phyloP scores from a whole-genome alignment of 2,888 invertebrate species.

The Pegoplata infirma region DNA sequence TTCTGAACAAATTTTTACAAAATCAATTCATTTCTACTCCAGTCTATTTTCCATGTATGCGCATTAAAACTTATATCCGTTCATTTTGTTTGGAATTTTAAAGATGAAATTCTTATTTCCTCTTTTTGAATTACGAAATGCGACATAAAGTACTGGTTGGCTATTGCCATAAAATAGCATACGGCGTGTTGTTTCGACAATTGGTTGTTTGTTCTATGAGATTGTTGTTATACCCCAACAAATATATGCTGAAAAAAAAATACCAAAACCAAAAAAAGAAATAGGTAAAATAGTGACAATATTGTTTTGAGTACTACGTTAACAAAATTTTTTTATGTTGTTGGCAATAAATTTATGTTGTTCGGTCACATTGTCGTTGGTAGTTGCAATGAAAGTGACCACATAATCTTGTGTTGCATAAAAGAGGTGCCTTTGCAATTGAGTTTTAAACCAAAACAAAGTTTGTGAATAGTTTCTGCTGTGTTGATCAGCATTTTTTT shows the following conservation, averaged over 20 bases:
- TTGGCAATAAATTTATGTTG: slow-evolving; percentile 54
- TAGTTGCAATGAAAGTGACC: slow-evolving; percentile 17
- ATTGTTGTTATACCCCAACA: not conserved
- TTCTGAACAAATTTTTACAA: too few relatives aligned
- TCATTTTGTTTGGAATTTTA: not conserved
- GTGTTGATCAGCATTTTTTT: slow-evolving; percentile 24
- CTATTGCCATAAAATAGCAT: too few relatives aligned
- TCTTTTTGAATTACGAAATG: not conserved
- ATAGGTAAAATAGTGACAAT: slow-evolving; percentile 51
- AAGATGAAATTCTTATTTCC: not conserved
- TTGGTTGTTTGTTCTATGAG: not conserved
- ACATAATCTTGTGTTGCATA: slow-evolving; percentile 27
- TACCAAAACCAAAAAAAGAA: too few relatives aligned
- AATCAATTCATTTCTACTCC: too few relatives aligned
- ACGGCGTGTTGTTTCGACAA: not conserved
- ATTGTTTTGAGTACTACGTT: slow-evolving; percentile 44
- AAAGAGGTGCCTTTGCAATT: slow-evolving; percentile 22
- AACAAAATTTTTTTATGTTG: slow-evolving; percentile 22
- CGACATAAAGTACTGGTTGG: not conserved
- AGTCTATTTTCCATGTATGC: too few relatives aligned
- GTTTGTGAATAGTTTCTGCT: slow-evolving; percentile 1
- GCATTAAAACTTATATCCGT: not conserved
- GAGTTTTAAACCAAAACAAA: slow-evolving; percentile 5
- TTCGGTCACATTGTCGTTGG: slow-evolving; percentile 24
- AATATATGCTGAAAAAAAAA: too few relatives aligned